Evolutionary conservation across 1,140 invertebrate genomes (phyloP).

Genomic region (Asobara japonica): DNA sequence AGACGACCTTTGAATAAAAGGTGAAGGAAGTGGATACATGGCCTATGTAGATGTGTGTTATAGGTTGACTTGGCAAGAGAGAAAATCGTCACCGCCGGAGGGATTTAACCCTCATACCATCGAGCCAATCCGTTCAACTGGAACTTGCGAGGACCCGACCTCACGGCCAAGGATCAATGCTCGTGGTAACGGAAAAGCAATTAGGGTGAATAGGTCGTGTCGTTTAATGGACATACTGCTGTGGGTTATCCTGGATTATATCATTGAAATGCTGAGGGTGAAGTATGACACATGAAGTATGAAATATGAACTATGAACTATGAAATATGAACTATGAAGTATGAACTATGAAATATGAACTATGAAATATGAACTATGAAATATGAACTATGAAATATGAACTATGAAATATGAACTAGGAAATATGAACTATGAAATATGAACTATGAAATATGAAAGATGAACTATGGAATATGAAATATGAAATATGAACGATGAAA

Average conservation of each 20-base stretch:
- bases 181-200: constrained; percentile 28
- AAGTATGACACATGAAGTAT: neutral
- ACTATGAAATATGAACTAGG: too few species aligned
- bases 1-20: neutral
- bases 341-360: too few species aligned
- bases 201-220: constrained; percentile 33
- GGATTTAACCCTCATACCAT: constrained; percentile 18
- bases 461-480: too few species aligned
- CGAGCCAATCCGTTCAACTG: constrained; percentile 33
- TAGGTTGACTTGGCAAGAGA: neutral
- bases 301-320: neutral
- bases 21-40: neutral
- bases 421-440: too few species aligned
- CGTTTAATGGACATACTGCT: constrained; percentile 15
- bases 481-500: too few species aligned
- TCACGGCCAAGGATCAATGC: constrained; percentile 26
- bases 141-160: constrained; percentile 25
- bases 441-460: too few species aligned
- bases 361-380: too few species aligned
- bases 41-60: neutral
- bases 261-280: neutral
- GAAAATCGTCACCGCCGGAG: neutral
- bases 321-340: too few species aligned
- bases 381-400: too few species aligned
- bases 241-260: neutral